Percentiles rank a stretch among this genome's conserved stretches.
Evolutionary conservation across 2,797 vertebrate species (phyloP).

Genomic region (Orestias chungarensis): DNA sequence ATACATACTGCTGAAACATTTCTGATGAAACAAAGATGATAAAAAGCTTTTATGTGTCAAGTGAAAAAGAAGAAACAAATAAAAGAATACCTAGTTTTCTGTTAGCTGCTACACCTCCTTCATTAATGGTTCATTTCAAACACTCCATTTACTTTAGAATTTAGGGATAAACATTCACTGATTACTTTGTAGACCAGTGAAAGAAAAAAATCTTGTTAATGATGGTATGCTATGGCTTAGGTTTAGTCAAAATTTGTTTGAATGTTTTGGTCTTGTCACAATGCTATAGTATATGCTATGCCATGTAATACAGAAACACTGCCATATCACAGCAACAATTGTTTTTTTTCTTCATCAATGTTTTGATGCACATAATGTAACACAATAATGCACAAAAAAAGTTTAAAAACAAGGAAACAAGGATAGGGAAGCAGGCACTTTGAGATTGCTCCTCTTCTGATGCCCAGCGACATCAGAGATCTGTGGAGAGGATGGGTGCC

Average conservation of each 20-base stretch:
- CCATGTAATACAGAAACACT: no score
- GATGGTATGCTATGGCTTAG: no score
- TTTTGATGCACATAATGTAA: slow-evolving; percentile 16
- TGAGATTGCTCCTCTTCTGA: slow-evolving; percentile 53
- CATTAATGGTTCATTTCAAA: background rate
- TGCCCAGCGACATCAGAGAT: slow-evolving; percentile 72
- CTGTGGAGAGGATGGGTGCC: slow-evolving; percentile 80
- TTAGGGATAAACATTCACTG: no score
- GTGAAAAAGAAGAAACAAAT: background rate
- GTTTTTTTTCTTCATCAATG: background rate
- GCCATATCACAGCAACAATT: background rate
- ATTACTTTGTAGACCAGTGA: no score
- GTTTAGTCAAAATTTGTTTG: no score
- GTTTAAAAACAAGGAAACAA: slow-evolving; percentile 4
- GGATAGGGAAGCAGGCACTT: slow-evolving; percentile 37
- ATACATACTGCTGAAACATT: background rate
- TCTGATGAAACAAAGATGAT: background rate
- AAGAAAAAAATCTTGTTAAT: no score
- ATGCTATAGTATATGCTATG: background rate
- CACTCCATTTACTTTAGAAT: background rate
- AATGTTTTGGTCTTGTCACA: background rate
- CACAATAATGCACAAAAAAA: slow-evolving; percentile 27
- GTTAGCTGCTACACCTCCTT: background rate
- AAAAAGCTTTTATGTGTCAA: background rate
- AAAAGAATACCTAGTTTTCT: background rate